Percentiles rank a stretch among this genome's conserved stretches.
These are phyloP conservation scores for Notechis scutatus DNA, from an alignment of 2,113 vertebrate genomes.

Conservation along the genomic window DNA sequence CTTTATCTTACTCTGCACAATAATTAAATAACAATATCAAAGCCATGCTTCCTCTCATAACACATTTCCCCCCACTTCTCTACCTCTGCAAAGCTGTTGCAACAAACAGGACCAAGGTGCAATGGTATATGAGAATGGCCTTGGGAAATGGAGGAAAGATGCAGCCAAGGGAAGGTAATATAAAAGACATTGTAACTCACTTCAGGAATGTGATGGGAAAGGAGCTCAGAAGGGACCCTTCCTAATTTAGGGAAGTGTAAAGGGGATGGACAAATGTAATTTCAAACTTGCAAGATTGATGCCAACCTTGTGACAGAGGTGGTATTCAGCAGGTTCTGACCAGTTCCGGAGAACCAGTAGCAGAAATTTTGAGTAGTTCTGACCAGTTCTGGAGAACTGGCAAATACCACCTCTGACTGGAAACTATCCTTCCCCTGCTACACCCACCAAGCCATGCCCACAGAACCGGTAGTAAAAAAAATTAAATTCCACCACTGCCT, in stretches of 20 bases:
- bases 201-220: background rate
- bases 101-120: background rate
- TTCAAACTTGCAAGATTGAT: background rate
- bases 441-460: too few species aligned
- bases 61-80: background rate
- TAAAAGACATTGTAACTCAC: background rate
- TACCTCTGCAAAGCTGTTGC: background rate
- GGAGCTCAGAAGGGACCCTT: background rate
- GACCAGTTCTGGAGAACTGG: too few species aligned
- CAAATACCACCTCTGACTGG: too few species aligned
- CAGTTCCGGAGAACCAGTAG: too few species aligned
- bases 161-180: background rate
- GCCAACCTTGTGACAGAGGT: background rate
- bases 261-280: background rate
- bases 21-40: background rate
- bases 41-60: background rate
- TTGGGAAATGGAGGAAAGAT: background rate
- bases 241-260: background rate
- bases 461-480: too few species aligned
- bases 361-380: too few species aligned
- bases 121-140: background rate
- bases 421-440: too few species aligned
- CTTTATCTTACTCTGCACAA: background rate
- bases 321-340: too few species aligned
- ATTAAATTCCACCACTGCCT: too few species aligned